Evolutionary conservation across 2,888 invertebrate genomes (phyloP).

Genomic region (Euplexia lucipara): DNA sequence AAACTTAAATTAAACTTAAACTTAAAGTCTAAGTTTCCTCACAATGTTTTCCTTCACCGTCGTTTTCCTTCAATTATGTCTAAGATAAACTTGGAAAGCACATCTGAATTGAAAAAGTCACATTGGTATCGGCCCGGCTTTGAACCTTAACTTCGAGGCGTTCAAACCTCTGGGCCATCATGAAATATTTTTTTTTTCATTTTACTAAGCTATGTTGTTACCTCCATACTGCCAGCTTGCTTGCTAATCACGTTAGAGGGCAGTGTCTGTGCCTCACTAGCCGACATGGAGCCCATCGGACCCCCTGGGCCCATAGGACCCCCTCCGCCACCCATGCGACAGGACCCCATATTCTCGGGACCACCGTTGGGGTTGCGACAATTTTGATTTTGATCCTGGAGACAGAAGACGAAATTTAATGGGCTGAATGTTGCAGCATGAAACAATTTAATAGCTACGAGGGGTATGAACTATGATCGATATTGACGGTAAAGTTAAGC

Average conservation of each 20-base stretch:
- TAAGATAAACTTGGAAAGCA: no score
- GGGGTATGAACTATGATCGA: not conserved
- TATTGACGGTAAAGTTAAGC: no score
- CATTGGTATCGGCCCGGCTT: no score
- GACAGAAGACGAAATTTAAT: constrained; percentile 9
- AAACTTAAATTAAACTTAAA: no score
- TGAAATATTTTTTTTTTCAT: no score
- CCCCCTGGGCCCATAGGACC: constrained; percentile 87
- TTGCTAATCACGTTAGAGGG: constrained; percentile 95
- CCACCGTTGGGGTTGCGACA: constrained; percentile 87
- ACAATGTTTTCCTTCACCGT: no score
- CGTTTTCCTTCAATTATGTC: no score
- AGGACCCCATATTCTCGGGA: constrained; percentile 85
- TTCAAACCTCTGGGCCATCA: no score
- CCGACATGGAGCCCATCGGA: constrained; percentile 88
- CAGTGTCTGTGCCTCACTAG: constrained; percentile 93
- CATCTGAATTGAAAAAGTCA: no score
- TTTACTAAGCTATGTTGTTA: constrained; percentile 77
- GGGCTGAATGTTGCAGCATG: not conserved
- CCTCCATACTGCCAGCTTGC: constrained; percentile 95
- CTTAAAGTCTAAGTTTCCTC: no score
- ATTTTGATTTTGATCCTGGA: constrained; percentile 84
- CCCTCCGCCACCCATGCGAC: constrained; percentile 84
- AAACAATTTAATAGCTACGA: not conserved
- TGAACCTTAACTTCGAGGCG: no score